Conservation (phyloP, 1,140 invertebrate genomes). For the Sitodiplosis mosellana region DNA sequence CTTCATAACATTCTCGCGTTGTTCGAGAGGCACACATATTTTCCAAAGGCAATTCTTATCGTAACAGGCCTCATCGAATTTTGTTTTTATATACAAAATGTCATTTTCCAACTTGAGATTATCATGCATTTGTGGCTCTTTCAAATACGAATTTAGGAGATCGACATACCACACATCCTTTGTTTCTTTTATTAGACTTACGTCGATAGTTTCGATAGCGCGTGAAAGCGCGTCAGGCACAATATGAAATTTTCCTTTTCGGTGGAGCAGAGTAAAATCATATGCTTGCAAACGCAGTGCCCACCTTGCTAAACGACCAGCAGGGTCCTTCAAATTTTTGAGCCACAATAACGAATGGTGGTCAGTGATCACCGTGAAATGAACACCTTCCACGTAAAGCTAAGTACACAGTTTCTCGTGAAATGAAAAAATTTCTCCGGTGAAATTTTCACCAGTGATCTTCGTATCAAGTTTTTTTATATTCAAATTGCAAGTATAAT, state of each 20-base stretch:
- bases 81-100: neutral
- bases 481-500: no score
- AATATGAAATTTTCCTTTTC: conserved; percentile 3
- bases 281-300: conserved; percentile 18
- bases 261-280: conserved; percentile 9
- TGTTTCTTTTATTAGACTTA: neutral
- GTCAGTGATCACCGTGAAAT: conserved; percentile 21
- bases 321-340: conserved; percentile 16
- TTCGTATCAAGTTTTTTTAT: no score
- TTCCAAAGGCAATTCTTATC: no score
- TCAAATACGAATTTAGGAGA: neutral
- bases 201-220: neutral
- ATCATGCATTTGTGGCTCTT: neutral
- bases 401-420: no score
- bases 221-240: neutral
- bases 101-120: neutral
- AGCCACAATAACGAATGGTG: conserved; percentile 24
- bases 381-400: conserved; percentile 15
- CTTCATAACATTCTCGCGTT: no score
- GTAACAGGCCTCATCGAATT: no score
- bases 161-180: neutral
- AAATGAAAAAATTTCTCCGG: no score
- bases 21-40: no score
- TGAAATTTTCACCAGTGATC: no score
- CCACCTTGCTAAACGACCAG: conserved; percentile 22